These are phyloP conservation scores for Brachionus paranguensis DNA, from an alignment of 1,140 invertebrate genomes.

Conservation along the genomic window DNA sequence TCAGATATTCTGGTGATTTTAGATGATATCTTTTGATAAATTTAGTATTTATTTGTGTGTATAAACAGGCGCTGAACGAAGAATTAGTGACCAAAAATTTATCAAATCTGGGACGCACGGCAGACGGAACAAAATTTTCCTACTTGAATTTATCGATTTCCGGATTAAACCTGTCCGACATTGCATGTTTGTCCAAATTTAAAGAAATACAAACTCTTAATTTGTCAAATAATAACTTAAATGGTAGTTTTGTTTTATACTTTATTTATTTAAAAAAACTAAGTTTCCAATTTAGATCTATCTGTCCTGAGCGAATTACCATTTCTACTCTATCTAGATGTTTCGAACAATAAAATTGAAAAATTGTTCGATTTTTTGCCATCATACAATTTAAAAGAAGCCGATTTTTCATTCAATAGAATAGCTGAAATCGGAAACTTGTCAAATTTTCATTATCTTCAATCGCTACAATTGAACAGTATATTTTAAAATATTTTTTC, in stretches of 20 bases:
- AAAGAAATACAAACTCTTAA: slow-evolving; percentile 29
- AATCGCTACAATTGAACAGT: slow-evolving; percentile 50
- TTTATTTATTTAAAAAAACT: neutral
- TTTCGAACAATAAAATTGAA: slow-evolving; percentile 51
- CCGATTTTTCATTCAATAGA: slow-evolving; percentile 51
- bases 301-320: slow-evolving; percentile 47
- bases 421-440: slow-evolving; percentile 51
- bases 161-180: neutral
- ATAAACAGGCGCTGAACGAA: slow-evolving; percentile 41
- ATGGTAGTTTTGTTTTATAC: neutral
- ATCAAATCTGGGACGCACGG: slow-evolving; percentile 51
- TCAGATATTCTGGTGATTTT: neutral
- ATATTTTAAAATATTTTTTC: slow-evolving; percentile 42
- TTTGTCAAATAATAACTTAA: slow-evolving; percentile 6
- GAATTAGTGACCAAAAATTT: slow-evolving; percentile 50
- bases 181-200: slow-evolving; percentile 9
- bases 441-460: slow-evolving; percentile 48
- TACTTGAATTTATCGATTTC: slow-evolving; percentile 50
- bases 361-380: slow-evolving; percentile 50
- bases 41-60: neutral
- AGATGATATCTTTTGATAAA: neutral
- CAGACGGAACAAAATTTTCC: slow-evolving; percentile 51
- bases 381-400: slow-evolving; percentile 49
- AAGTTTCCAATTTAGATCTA: slow-evolving; percentile 46
- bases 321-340: slow-evolving; percentile 50